phyloP scores from a whole-genome alignment of 2,113 vertebrate species.

The Xenopus tropicalis region UCB_Xtro_10.0 CM004450.2:115728001-115728500 shows the following conservation, averaged over 20 bases:
- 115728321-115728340: neutral
- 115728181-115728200: too few species aligned
- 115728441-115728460: neutral
- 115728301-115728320: neutral
- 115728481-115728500: neutral
- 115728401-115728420: neutral
- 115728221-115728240: too few species aligned
- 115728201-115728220: too few species aligned
- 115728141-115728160: neutral
- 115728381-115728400: neutral
- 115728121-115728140: neutral
- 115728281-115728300: neutral
- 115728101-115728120: neutral
- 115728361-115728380: neutral
- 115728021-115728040: neutral
- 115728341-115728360: neutral
- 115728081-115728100: neutral
- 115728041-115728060: neutral
- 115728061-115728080: neutral
- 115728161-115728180: neutral
- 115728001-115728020: constrained; percentile 12
- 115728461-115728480: neutral
- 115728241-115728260: too few species aligned
- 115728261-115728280: neutral
- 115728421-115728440: neutral